Evolutionary conservation across 2,113 vertebrate genomes (phyloP).

Genomic region (Anoura caudifer): DNA sequence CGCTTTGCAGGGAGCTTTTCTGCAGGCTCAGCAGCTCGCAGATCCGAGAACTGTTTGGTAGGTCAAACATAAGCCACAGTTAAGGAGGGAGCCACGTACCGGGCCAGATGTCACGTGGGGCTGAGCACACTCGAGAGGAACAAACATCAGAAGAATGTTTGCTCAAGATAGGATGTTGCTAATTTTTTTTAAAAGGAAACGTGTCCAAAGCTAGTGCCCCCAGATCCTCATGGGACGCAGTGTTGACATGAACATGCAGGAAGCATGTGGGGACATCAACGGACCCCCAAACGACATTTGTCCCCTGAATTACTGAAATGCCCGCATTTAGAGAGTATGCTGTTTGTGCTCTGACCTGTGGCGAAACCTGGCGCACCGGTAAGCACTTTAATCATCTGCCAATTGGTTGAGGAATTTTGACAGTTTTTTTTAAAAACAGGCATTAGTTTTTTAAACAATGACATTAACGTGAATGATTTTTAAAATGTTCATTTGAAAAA

Average conservation of each 20-base stretch:
- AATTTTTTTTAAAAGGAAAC: not conserved
- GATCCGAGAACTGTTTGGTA: not conserved
- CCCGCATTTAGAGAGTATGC: not conserved
- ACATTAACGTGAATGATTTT: not conserved
- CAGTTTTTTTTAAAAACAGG: not conserved
- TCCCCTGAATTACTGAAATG: not conserved
- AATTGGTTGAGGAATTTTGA: not conserved
- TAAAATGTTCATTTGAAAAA: not conserved
- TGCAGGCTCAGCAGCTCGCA: not conserved
- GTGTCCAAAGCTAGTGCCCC: not conserved
- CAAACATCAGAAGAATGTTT: conserved; percentile 6
- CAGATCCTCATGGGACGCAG: not conserved
- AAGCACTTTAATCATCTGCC: not conserved
- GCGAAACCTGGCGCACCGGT: not conserved
- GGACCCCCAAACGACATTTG: not conserved
- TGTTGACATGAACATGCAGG: not conserved
- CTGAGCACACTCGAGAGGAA: not conserved
- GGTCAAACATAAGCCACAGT: not conserved
- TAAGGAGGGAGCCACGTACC: not conserved
- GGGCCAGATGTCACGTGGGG: not conserved
- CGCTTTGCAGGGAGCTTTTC: not conserved
- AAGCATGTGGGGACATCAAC: not conserved
- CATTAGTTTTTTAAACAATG: not conserved
- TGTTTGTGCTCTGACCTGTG: not conserved
- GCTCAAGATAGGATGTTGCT: not conserved